phyloP scores from a whole-genome alignment of 2,113 vertebrate species.

The Thalassarche chlororhynchos region DNA sequence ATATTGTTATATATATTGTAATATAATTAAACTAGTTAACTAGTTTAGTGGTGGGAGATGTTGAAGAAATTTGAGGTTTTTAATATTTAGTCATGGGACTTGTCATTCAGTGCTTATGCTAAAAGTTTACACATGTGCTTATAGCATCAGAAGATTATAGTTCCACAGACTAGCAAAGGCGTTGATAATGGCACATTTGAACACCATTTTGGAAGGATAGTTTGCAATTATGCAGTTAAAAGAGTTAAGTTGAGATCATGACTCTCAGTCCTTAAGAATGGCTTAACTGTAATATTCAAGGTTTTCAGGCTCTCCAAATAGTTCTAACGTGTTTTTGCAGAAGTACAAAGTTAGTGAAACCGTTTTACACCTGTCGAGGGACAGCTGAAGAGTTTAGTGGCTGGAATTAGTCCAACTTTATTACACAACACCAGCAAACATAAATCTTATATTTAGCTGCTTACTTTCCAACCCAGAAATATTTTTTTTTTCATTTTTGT shows the following conservation, averaged over 20 bases:
- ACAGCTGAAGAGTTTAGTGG: slow-evolving; percentile 47
- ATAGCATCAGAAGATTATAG: fast-evolving
- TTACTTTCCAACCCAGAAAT: background rate
- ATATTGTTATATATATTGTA: too few relatives aligned
- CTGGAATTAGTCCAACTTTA: slow-evolving; percentile 23
- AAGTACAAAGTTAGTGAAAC: background rate
- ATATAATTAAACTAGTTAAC: background rate
- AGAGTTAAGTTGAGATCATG: background rate
- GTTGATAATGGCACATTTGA: background rate
- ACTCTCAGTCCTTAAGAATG: background rate
- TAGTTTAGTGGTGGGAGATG: background rate
- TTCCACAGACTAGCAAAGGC: background rate
- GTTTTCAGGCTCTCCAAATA: background rate
- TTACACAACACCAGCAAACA: slow-evolving; percentile 34
- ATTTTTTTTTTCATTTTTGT: background rate
- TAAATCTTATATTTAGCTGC: slow-evolving; percentile 41
- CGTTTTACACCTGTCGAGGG: slow-evolving; percentile 29
- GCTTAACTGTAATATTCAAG: background rate
- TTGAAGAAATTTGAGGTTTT: background rate
- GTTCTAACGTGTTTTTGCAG: background rate
- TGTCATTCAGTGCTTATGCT: background rate
- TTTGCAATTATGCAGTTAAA: background rate
- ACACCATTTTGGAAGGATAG: background rate
- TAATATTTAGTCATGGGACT: background rate
- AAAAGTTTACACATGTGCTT: background rate